Conservation (phyloP, 2,888 invertebrate species). For the Tetragonula carbonaria region DNA sequence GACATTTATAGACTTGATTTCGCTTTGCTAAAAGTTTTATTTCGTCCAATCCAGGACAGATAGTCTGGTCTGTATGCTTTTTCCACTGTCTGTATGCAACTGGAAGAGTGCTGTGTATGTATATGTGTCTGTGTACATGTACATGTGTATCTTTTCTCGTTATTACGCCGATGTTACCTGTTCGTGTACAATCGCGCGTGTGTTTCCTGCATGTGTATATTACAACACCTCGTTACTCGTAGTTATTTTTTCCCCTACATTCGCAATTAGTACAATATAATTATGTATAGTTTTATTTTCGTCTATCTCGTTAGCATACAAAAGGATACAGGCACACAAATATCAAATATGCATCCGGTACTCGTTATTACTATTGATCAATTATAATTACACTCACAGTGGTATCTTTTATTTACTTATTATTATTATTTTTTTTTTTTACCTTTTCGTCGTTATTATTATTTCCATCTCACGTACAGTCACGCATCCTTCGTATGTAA, state of each 20-base stretch:
- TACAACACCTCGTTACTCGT: constrained; percentile 72
- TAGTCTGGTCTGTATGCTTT: constrained; percentile 72
- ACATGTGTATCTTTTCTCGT: neutral
- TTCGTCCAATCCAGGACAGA: constrained; percentile 76
- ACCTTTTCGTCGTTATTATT: neutral
- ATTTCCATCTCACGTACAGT: constrained; percentile 26
- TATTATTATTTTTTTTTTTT: constrained; percentile 10
- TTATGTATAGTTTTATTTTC: constrained; percentile 78
- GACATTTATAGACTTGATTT: constrained; percentile 51
- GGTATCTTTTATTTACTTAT: constrained; percentile 65
- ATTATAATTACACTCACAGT: constrained; percentile 82
- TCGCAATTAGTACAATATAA: constrained; percentile 77
- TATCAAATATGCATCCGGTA: constrained; percentile 82
- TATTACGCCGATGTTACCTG: too few relatives aligned
- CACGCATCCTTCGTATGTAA: constrained; percentile 25
- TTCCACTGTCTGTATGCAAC: constrained; percentile 36
- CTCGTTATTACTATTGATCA: constrained; percentile 77
- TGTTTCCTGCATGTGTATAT: constrained; percentile 8
- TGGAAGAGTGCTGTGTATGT: constrained; percentile 39
- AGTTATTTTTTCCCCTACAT: constrained; percentile 61
- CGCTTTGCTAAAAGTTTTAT: constrained; percentile 83
- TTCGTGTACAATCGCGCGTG: neutral
- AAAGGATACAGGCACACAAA: constrained; percentile 84
- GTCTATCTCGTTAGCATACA: constrained; percentile 81
- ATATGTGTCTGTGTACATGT: constrained; percentile 21